A percentile compares a stretch with the other conserved stretches of the same genome.
phyloP scores from a whole-genome alignment of 2,113 vertebrate species.

The Hemiprocne comata region DNA sequence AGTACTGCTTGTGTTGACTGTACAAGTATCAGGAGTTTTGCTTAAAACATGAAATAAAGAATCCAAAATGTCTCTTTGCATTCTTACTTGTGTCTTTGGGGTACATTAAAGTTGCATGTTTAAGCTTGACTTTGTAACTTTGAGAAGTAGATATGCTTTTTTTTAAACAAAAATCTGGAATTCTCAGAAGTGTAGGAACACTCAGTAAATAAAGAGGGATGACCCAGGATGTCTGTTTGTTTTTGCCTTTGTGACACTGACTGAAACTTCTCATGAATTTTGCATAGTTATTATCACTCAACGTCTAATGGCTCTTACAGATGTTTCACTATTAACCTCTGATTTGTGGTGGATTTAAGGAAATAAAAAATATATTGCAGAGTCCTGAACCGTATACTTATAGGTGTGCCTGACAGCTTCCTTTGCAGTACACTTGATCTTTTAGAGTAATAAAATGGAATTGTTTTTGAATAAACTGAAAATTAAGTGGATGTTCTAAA shows the following conservation, averaged over 20 bases:
- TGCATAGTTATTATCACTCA: neutral
- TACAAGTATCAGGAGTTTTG: neutral
- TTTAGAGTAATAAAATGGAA: neutral
- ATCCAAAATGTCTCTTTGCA: neutral
- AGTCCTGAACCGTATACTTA: neutral
- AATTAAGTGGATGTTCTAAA: neutral
- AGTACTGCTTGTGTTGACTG: neutral
- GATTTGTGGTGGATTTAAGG: neutral
- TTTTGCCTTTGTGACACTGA: neutral
- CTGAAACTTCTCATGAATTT: constrained; percentile 18
- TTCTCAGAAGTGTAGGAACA: neutral
- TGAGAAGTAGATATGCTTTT: neutral
- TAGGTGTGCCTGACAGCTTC: neutral
- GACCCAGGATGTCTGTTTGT: neutral
- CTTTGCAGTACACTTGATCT: neutral
- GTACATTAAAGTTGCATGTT: neutral
- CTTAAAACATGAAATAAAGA: neutral
- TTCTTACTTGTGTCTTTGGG: neutral
- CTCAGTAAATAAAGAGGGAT: neutral
- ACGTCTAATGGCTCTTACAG: neutral
- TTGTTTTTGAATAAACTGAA: neutral
- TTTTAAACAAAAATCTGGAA: neutral
- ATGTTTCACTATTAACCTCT: neutral
- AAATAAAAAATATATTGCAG: neutral
- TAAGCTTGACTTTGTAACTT: neutral